phyloP scores from a whole-genome alignment of 2,888 invertebrate species.

The Dryocosmus kuriphilus region DNA sequence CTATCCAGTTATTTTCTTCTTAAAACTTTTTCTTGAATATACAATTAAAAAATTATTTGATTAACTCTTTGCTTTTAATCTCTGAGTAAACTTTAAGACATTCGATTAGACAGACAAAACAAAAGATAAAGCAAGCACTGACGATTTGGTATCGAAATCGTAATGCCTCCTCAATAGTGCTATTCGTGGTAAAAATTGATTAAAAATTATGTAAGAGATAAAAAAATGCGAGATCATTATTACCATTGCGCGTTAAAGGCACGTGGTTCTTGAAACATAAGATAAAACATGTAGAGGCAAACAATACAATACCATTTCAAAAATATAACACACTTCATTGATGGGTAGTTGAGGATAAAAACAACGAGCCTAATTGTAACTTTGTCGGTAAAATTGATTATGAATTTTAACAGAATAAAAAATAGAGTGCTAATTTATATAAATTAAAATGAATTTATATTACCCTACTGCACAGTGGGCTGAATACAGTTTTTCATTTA shows the following conservation, averaged over 20 bases:
- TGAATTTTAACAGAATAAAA: too few species aligned
- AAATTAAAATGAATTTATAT: too few species aligned
- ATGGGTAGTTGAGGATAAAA: too few species aligned
- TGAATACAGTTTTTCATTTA: too few species aligned
- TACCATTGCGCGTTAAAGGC: background rate
- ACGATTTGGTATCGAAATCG: background rate
- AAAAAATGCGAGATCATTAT: background rate
- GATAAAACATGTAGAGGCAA: constrained; percentile 1
- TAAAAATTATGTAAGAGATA: constrained; percentile 20
- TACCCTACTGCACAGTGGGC: too few species aligned
- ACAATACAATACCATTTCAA: background rate
- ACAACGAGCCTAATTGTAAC: too few species aligned
- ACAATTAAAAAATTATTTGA: background rate
- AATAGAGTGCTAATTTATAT: too few species aligned
- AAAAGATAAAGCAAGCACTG: background rate
- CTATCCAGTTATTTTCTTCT: too few species aligned
- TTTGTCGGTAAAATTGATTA: too few species aligned
- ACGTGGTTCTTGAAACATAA: background rate
- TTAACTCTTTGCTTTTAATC: background rate
- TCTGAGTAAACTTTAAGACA: background rate
- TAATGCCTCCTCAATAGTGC: background rate
- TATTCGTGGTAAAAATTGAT: background rate
- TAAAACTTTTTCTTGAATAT: background rate
- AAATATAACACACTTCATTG: background rate
- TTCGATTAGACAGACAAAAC: background rate